Conservation (phyloP, 2,888 invertebrate genomes). For the Orchestes rusci region DNA sequence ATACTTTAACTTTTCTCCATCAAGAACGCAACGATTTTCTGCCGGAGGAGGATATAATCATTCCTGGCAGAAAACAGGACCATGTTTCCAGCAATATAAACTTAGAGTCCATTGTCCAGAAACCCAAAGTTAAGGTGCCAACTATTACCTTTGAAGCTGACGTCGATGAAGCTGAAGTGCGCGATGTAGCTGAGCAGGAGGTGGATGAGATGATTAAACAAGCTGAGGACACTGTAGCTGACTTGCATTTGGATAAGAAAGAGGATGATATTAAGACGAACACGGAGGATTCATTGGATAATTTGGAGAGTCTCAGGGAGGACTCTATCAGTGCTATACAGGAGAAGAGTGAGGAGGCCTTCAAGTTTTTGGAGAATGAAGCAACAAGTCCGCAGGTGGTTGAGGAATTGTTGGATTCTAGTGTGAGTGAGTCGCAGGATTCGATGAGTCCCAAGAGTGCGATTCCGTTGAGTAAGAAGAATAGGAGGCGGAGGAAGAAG, state of each 20-base stretch:
- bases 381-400: slow-evolving; percentile 32
- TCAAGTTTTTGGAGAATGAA: slow-evolving; percentile 42
- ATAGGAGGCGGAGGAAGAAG: slow-evolving; percentile 22
- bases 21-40: slow-evolving; percentile 44
- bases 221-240: slow-evolving; percentile 40
- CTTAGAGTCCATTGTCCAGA: slow-evolving; percentile 35
- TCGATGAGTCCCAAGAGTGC: slow-evolving; percentile 30
- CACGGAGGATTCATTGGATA: slow-evolving; percentile 41
- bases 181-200: slow-evolving; percentile 33
- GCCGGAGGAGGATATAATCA: slow-evolving; percentile 41
- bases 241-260: slow-evolving; percentile 40
- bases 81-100: slow-evolving; percentile 40
- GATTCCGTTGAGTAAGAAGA: slow-evolving; percentile 39
- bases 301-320: slow-evolving; percentile 39
- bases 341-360: slow-evolving; percentile 42
- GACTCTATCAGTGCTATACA: slow-evolving; percentile 37
- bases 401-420: slow-evolving; percentile 19
- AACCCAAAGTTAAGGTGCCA: slow-evolving; percentile 27
- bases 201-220: slow-evolving; percentile 37
- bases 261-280: slow-evolving; percentile 38
- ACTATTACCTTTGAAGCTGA: neutral
- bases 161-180: slow-evolving; percentile 8
- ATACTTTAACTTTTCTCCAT: slow-evolving; percentile 42
- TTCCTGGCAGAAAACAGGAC: slow-evolving; percentile 42
- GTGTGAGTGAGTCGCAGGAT: slow-evolving; percentile 26